Conservation (phyloP, 1,140 invertebrate species). For the Drosophila gunungcola region DNA sequence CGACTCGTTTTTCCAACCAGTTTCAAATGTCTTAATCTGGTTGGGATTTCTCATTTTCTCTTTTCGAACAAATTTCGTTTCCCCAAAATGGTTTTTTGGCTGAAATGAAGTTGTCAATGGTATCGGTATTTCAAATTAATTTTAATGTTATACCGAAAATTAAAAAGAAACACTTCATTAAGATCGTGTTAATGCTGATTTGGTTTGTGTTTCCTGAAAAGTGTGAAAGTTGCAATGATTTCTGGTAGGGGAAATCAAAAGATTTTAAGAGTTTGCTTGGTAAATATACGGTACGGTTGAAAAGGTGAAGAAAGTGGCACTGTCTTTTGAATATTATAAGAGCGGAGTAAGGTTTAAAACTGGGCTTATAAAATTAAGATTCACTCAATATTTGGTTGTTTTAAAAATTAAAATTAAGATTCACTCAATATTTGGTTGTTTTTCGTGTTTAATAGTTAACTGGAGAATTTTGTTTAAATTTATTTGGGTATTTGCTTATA, state of each 20-base stretch:
- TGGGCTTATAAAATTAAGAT: neutral
- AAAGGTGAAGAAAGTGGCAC: conserved; percentile 41
- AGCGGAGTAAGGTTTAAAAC: neutral
- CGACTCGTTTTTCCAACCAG: conserved; percentile 31
- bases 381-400: neutral
- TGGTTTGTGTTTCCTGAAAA: conserved; percentile 24
- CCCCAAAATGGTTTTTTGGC: conserved; percentile 4
- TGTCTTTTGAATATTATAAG: conserved; percentile 10
- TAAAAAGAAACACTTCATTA: conserved; percentile 74
- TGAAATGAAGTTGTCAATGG: conserved; percentile 56
- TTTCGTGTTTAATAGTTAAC: neutral
- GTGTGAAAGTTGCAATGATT: conserved; percentile 69
- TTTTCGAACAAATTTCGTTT: conserved; percentile 43
- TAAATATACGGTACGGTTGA: neutral
- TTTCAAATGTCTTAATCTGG: conserved; percentile 66
- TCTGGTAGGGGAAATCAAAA: neutral
- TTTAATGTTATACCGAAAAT: conserved; percentile 63
- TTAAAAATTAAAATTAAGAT: too few species aligned
- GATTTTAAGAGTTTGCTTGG: conserved; percentile 2
- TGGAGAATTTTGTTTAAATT: neutral
- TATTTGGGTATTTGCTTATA: too few species aligned
- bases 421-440: neutral
- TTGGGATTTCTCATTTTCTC: conserved; percentile 14
- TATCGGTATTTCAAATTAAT: conserved; percentile 38
- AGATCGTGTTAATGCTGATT: conserved; percentile 64